Conservation (phyloP, 2,888 invertebrate genomes). For the Patella ulyssiponensis region DNA sequence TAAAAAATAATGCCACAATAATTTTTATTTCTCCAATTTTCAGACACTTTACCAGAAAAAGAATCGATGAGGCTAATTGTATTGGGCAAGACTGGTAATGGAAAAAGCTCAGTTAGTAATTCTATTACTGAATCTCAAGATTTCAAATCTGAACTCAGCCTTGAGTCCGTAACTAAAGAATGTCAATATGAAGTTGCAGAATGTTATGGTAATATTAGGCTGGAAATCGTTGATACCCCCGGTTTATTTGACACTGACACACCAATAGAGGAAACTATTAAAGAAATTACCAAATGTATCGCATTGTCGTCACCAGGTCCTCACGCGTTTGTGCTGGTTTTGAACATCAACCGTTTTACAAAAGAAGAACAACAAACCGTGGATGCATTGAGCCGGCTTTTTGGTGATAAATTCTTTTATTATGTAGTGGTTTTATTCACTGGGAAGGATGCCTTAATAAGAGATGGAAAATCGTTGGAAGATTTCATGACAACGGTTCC, state of each 20-base stretch:
- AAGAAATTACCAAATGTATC: conserved; percentile 22
- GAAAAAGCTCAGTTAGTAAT: conserved; percentile 14
- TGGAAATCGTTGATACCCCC: conserved; percentile 7
- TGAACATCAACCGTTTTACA: conserved; percentile 16
- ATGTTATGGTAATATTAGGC: neutral
- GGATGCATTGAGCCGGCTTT: conserved; percentile 4
- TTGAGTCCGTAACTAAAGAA: neutral
- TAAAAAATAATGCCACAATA: no score
- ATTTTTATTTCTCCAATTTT: no score
- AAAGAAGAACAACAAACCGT: conserved; percentile 16
- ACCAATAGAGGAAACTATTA: neutral
- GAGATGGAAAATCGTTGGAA: conserved; percentile 6
- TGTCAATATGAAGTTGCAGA: conserved; percentile 12
- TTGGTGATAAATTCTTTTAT: conserved; percentile 13
- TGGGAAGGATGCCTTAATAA: conserved; percentile 8
- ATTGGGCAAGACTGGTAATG: conserved; percentile 12
- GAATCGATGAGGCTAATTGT: neutral
- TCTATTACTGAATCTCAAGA: neutral
- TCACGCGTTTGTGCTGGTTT: conserved; percentile 19
- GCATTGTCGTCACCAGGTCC: conserved; percentile 20
- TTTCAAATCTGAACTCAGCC: conserved; percentile 1
- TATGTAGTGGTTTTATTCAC: conserved; percentile 16
- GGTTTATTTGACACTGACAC: conserved; percentile 17
- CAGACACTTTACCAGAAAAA: no score
- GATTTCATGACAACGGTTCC: neutral